These are phyloP conservation scores for Semotilus atromaculatus DNA, from an alignment of 2,797 vertebrate genomes.

Conservation along the genomic window DNA sequence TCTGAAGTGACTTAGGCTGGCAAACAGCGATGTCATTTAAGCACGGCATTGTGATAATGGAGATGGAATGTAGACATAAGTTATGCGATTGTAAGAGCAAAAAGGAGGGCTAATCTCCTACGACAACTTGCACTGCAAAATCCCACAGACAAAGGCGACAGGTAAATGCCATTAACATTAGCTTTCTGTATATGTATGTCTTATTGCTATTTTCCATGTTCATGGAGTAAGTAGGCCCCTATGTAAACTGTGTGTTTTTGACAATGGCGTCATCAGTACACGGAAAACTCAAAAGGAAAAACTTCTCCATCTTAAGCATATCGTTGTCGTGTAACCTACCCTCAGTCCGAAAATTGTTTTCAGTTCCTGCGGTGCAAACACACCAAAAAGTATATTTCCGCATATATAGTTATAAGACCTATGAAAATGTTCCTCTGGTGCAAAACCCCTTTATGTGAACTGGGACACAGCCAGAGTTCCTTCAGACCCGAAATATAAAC, in stretches of 20 bases:
- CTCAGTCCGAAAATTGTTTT: neutral
- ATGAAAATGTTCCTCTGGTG: neutral
- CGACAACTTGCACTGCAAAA: neutral
- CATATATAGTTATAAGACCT: neutral
- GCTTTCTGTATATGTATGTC: neutral
- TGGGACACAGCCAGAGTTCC: neutral
- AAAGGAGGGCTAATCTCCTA: neutral
- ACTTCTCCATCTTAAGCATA: too few species aligned
- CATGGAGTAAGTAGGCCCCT: neutral
- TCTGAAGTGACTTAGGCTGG: neutral
- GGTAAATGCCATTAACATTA: neutral
- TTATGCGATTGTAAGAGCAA: neutral
- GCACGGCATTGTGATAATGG: neutral
- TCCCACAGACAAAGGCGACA: neutral
- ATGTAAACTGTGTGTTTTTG: neutral
- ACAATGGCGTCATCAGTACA: too few species aligned
- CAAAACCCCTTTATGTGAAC: neutral
- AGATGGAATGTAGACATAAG: neutral
- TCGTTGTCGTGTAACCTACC: too few species aligned
- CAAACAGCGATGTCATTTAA: neutral
- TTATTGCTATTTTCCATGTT: neutral
- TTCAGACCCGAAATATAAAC: neutral
- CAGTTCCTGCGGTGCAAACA: neutral
- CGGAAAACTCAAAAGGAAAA: too few species aligned
- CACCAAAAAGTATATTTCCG: too few species aligned